Evolutionary conservation across 1,140 invertebrate species (phyloP), one percentile per base, ranked within the genome.

Genomic region (Hycleus cichorii): DNA sequence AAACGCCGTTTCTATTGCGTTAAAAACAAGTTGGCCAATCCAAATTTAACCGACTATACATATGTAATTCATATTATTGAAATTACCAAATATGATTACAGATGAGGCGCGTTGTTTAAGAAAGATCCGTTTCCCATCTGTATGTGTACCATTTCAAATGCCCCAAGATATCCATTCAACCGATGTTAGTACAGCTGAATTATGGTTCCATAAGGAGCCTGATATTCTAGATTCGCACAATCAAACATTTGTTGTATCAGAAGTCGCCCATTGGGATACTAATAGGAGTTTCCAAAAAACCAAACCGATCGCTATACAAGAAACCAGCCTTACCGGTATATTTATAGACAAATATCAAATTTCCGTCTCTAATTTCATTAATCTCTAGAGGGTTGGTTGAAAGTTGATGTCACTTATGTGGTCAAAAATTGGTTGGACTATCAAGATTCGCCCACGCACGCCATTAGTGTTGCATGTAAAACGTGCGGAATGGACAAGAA

Each of bases 201-300:
- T 91, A 3, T 91, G 89, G 88, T 83, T 90, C 47, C 89, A 88
- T 72, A 89, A 88, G 66, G 77, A 83, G 39, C 73, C 73, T 59
- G 81, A 89, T 77, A 49, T 59, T 25, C 52, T 71, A 27, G 80
- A 78, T 60, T 76, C 76, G 10, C 74, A 77, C 25, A 81, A 87
- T 70, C 88, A 90, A 69, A 89, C 86, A 0, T 87, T 90, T 60
- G 82, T 90, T 0, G 81, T 91, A 5, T 87, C 85, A 0, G 88
- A 91, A 72, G 81, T 89, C n/a, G 84, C 85, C 47, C 83, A 86
- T 61, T 87, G 86, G 83, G 81, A 86, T 67, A 78, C 79, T 27
- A 81, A 82, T 39, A 81, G 83, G 49, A 85, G 83, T 68, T 82
- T 86, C 62, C 84, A 84, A 62, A 84, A 87, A 69, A 84, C 81